Evolutionary conservation across 1,140 invertebrate species (phyloP).

Genomic region (Diachasma alloeum): DNA sequence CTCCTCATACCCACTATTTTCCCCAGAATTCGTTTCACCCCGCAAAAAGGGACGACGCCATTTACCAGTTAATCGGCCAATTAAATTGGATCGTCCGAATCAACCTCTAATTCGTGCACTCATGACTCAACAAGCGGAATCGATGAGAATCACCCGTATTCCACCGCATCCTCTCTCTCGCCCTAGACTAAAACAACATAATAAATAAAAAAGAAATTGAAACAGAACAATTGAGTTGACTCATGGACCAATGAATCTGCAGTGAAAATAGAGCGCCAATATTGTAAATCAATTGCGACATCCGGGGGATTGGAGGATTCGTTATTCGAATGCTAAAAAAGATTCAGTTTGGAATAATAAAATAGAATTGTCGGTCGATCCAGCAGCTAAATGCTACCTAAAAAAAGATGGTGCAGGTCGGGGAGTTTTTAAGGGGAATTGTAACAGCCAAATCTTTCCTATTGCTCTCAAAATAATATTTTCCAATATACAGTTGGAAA

Average conservation of each 20-base stretch:
- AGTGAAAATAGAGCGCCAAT: neutral
- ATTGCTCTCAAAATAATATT: too few relatives aligned
- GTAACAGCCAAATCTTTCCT: too few relatives aligned
- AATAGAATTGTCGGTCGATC: neutral
- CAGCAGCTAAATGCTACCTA: neutral
- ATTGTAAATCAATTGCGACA: conserved; percentile 35
- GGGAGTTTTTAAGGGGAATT: too few relatives aligned
- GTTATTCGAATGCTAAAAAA: neutral
- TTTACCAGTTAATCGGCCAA: conserved; percentile 65
- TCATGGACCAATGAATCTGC: neutral
- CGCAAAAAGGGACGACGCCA: conserved; percentile 40
- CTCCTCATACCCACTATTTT: neutral
- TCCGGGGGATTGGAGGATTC: neutral
- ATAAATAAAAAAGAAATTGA: neutral
- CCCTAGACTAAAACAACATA: neutral
- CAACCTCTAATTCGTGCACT: conserved; percentile 56
- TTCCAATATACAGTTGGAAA: too few relatives aligned
- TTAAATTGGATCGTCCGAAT: conserved; percentile 63
- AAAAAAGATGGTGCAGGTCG: neutral
- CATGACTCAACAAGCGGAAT: conserved; percentile 37
- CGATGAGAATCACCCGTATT: neutral
- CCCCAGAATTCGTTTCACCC: neutral
- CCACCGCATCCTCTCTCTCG: neutral
- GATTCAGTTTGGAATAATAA: neutral
- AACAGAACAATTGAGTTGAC: neutral